These are phyloP conservation scores for Misgurnus anguillicaudatus DNA, from an alignment of 2,113 vertebrate genomes.

Conservation along the genomic window DNA sequence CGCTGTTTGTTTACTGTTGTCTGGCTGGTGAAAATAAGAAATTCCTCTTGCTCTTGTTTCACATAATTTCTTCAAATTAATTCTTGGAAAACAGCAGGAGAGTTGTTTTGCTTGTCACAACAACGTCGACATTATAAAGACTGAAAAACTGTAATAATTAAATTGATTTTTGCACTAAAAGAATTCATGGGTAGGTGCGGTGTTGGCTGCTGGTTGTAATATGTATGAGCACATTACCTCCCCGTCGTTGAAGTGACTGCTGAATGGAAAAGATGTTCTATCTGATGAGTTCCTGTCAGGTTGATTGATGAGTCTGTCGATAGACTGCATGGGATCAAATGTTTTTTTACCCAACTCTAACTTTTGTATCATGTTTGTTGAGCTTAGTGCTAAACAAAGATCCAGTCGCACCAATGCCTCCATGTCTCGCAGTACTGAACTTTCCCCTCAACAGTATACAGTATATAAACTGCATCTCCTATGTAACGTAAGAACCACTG, in stretches of 20 bases:
- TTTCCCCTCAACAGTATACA: not conserved
- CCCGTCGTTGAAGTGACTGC: not conserved
- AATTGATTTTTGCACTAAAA: slow-evolving; percentile 1
- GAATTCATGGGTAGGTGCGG: not conserved
- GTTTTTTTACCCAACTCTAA: not conserved
- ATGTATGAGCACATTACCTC: not conserved
- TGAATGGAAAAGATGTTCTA: not conserved
- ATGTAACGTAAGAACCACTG: not conserved
- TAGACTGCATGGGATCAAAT: not conserved
- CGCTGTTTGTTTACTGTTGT: slow-evolving; percentile 24
- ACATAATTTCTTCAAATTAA: slow-evolving; percentile 27
- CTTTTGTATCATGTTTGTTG: not conserved
- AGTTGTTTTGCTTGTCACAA: slow-evolving; percentile 33
- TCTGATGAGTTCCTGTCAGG: not conserved
- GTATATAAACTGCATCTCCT: not conserved
- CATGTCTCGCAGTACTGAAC: not conserved
- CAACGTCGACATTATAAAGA: slow-evolving; percentile 19
- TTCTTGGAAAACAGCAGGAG: slow-evolving; percentile 28
- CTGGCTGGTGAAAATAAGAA: slow-evolving; percentile 4
- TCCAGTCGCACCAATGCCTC: not conserved
- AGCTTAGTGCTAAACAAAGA: not conserved
- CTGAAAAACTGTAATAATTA: slow-evolving; percentile 11
- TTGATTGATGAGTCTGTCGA: not conserved
- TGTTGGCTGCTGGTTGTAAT: slow-evolving; percentile 20
- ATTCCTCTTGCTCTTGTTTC: slow-evolving; percentile 15